Conservation (phyloP, 92 coral and sea anemone species). For the Virgularia gustaviana region DNA sequence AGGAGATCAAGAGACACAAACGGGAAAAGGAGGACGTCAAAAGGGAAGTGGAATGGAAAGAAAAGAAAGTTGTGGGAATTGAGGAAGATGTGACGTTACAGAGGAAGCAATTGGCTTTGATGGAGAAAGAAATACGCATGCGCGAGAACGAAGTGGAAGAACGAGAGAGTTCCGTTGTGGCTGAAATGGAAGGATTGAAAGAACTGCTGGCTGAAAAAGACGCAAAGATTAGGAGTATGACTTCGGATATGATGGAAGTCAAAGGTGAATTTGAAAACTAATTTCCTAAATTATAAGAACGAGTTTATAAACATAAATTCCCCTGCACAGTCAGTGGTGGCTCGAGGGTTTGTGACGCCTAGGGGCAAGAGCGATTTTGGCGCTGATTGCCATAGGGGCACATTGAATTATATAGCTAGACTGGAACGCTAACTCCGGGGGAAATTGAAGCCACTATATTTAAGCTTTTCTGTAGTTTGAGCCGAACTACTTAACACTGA, state of each 20-base stretch:
- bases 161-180: constrained; percentile 1
- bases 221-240: constrained; percentile 10
- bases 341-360: too few relatives aligned
- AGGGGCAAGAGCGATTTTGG: too few relatives aligned
- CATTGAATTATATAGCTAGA: too few relatives aligned
- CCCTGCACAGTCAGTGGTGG: too few relatives aligned
- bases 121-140: constrained; percentile 23
- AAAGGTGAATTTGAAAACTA: background rate
- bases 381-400: too few relatives aligned
- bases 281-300: background rate
- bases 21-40: constrained; percentile 45
- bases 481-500: too few relatives aligned
- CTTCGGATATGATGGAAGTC: constrained; percentile 22
- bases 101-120: constrained; percentile 15
- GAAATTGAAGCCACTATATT: too few relatives aligned
- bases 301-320: too few relatives aligned
- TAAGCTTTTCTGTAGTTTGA: too few relatives aligned
- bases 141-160: constrained; percentile 33
- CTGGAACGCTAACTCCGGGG: too few relatives aligned
- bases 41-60: constrained; percentile 37
- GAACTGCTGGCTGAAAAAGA: constrained; percentile 13
- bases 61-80: constrained; percentile 31
- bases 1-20: constrained; percentile 37
- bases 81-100: constrained; percentile 24
- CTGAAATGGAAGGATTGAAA: constrained; percentile 6